These are phyloP conservation scores for Rhizomys pruinosus DNA, from an alignment of 2,113 vertebrate species.

Conservation along the genomic window DNA sequence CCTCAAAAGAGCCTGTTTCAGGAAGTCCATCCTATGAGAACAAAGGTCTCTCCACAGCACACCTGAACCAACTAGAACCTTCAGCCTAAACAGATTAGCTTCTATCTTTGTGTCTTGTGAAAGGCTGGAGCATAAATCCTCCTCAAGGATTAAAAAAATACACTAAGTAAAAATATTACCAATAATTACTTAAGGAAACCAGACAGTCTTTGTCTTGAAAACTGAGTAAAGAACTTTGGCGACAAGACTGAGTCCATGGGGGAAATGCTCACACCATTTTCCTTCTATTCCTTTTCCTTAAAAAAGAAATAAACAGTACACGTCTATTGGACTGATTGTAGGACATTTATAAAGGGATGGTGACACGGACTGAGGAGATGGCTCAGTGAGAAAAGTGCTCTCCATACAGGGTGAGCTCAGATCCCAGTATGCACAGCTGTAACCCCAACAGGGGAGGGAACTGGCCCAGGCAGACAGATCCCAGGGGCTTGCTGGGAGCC, in stretches of 20 bases:
- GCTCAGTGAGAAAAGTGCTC: too few species aligned
- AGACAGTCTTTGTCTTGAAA: neutral
- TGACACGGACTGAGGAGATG: neutral
- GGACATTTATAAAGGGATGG: slow-evolving; percentile 5
- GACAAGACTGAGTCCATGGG: neutral
- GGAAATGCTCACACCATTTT: neutral
- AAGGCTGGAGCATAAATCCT: neutral
- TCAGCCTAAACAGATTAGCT: neutral
- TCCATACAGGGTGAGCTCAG: too few species aligned
- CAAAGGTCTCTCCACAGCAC: neutral
- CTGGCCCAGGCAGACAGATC: too few species aligned
- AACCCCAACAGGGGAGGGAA: too few species aligned
- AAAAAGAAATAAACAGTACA: neutral
- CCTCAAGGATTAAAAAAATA: neutral
- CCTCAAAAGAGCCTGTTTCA: neutral
- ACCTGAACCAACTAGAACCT: neutral
- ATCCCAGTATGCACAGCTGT: too few species aligned
- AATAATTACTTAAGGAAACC: neutral
- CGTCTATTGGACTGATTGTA: neutral
- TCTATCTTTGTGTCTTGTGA: neutral
- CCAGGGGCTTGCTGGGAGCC: too few species aligned
- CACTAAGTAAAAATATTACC: neutral
- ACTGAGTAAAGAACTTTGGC: neutral
- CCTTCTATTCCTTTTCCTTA: neutral
- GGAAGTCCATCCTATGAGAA: neutral